phyloP scores from a whole-genome alignment of 53 echinoderm and acorn worm genomes.

The Apostichopus leukothele region DNA sequence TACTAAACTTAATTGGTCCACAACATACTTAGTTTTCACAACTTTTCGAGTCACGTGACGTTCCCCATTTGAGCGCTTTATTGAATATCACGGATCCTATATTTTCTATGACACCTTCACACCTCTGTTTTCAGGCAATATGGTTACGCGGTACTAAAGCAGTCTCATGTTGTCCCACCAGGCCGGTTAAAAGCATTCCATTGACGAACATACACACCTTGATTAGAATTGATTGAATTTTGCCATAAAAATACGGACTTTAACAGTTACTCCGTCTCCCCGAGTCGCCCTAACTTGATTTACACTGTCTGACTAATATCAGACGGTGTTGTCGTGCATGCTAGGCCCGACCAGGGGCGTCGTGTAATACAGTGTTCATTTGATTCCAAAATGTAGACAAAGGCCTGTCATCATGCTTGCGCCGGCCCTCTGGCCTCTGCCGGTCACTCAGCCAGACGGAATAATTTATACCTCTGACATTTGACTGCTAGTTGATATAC shows the following conservation, averaged over 20 bases:
- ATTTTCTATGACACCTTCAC: slow-evolving; percentile 42
- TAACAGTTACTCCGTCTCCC: slow-evolving; percentile 38
- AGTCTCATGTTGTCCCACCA: slow-evolving; percentile 43
- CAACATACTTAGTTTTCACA: background rate
- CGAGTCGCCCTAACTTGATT: slow-evolving; percentile 43
- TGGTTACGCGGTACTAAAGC: slow-evolving; percentile 36
- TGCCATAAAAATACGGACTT: slow-evolving; percentile 46
- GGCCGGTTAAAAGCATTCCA: slow-evolving; percentile 45
- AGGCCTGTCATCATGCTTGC: background rate
- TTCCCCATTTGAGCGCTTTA: background rate
- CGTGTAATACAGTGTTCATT: background rate
- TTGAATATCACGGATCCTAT: slow-evolving; percentile 42
- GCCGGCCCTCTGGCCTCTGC: slow-evolving; percentile 9
- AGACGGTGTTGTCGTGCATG: slow-evolving; percentile 7
- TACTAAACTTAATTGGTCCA: background rate
- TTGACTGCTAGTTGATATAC: slow-evolving; percentile 21
- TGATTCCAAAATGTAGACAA: background rate
- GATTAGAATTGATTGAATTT: slow-evolving; percentile 44
- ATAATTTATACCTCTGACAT: slow-evolving; percentile 23
- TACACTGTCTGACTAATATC: slow-evolving; percentile 29
- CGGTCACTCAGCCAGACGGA: slow-evolving; percentile 30
- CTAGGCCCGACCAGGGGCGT: slow-evolving; percentile 39
- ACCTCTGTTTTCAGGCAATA: slow-evolving; percentile 16
- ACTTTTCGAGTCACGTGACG: background rate
- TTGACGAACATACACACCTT: slow-evolving; percentile 43